These are phyloP conservation scores for Chloroceryle inda DNA, from an alignment of 2,797 vertebrate species.

Conservation along the genomic window DNA sequence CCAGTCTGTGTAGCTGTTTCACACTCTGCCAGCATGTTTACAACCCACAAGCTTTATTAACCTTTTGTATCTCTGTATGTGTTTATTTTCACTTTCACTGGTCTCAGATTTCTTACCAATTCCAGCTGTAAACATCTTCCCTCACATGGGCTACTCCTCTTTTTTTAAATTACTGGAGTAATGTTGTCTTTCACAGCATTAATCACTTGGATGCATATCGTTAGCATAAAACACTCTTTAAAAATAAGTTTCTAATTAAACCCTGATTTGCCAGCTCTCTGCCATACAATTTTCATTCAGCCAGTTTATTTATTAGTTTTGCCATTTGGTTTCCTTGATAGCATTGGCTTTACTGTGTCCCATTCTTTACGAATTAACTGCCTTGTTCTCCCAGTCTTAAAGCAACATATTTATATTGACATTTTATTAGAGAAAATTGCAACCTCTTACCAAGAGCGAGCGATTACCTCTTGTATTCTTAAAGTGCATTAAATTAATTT, in stretches of 20 bases:
- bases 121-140: background rate
- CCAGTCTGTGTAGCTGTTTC: background rate
- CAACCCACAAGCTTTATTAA: background rate
- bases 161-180: background rate
- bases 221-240: conserved; percentile 28
- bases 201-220: conserved; percentile 22
- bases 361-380: conserved; percentile 55
- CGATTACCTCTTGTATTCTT: conserved; percentile 52
- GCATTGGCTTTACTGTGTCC: conserved; percentile 51
- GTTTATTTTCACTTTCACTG: background rate
- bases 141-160: background rate
- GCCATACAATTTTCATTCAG: conserved; percentile 47
- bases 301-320: conserved; percentile 48
- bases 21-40: background rate
- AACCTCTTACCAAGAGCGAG: conserved; percentile 34
- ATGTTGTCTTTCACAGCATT: conserved; percentile 18
- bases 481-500: conserved; percentile 70
- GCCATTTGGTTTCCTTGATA: conserved; percentile 46
- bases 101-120: background rate
- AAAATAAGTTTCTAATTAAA: conserved; percentile 61
- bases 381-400: background rate
- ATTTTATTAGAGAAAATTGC: conserved; percentile 60
- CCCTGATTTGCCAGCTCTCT: conserved; percentile 59
- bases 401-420: conserved; percentile 60
- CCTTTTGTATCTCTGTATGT: background rate